Evolutionary conservation across 2,888 invertebrate species (phyloP).

Genomic region (Pinctada fucata): DNA sequence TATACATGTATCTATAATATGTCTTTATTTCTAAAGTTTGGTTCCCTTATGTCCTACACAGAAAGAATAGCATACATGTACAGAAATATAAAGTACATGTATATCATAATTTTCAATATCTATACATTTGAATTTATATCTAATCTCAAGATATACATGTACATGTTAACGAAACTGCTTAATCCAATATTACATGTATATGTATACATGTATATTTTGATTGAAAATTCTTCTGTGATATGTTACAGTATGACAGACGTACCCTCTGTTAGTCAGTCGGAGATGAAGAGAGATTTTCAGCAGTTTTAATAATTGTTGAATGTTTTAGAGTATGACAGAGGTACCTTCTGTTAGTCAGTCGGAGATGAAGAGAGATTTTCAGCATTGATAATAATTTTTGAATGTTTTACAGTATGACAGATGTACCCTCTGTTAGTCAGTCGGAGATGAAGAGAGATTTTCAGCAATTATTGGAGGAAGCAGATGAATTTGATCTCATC

Average conservation of each 20-base stretch:
- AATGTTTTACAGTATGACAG: constrained; percentile 66
- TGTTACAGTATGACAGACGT: constrained; percentile 71
- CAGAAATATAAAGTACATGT: too few relatives aligned
- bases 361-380: constrained; percentile 71
- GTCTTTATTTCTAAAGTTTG: too few relatives aligned
- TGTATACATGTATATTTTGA: too few relatives aligned
- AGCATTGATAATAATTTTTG: background rate
- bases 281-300: constrained; percentile 79
- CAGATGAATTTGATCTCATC: constrained; percentile 83
- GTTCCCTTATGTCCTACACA: too few relatives aligned
- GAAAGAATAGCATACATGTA: too few relatives aligned
- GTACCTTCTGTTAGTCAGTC: constrained; percentile 73
- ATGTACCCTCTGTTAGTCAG: constrained; percentile 73
- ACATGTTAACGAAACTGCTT: too few relatives aligned
- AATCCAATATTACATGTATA: too few relatives aligned
- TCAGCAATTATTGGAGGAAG: constrained; percentile 81
- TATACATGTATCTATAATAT: too few relatives aligned
- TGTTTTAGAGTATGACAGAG: constrained; percentile 68
- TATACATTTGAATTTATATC: too few relatives aligned
- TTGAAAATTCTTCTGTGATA: background rate
- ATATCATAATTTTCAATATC: too few relatives aligned
- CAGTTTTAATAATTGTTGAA: constrained; percentile 76
- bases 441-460: constrained; percentile 79
- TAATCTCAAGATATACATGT: too few relatives aligned
- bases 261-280: constrained; percentile 73